phyloP scores from a whole-genome alignment of 2,797 vertebrate species.

The Acrocephalus scirpaceus region DNA sequence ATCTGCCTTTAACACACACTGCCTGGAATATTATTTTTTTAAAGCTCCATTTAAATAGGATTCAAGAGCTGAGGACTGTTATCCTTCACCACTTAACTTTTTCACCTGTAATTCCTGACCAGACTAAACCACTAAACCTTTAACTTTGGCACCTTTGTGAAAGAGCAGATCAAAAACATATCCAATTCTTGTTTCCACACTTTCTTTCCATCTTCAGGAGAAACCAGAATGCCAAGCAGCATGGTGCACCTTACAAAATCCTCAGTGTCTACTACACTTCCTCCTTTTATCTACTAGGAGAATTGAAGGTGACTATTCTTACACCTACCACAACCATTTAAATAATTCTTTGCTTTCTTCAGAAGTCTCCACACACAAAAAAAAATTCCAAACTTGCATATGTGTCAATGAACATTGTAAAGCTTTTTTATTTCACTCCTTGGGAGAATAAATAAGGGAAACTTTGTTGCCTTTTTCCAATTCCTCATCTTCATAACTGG shows the following conservation, averaged over 20 bases:
- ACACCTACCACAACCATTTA: not conserved
- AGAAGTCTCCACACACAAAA: not conserved
- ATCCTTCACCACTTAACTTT: not conserved
- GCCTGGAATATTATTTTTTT: not conserved
- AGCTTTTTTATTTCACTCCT: not conserved
- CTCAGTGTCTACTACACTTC: not conserved
- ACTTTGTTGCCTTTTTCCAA: conserved; percentile 20
- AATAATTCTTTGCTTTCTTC: not conserved
- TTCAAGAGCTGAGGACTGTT: not conserved
- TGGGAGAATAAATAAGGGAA: not conserved
- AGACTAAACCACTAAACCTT: not conserved
- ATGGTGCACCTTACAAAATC: not conserved
- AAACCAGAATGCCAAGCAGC: not conserved
- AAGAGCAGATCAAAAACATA: not conserved
- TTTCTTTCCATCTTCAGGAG: not conserved
- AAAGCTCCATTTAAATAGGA: not conserved
- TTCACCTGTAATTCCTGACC: not conserved
- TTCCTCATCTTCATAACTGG: conserved; percentile 31
- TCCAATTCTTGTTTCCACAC: not conserved
- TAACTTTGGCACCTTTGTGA: not conserved
- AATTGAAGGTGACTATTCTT: not conserved
- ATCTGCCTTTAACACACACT: not conserved
- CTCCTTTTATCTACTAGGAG: not conserved
- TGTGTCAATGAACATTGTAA: not conserved
- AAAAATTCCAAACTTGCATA: not conserved